Percentiles rank a stretch among this genome's conserved stretches.
Conservation (phyloP, 2,888 invertebrate species). For the Nemoura dubitans region DNA sequence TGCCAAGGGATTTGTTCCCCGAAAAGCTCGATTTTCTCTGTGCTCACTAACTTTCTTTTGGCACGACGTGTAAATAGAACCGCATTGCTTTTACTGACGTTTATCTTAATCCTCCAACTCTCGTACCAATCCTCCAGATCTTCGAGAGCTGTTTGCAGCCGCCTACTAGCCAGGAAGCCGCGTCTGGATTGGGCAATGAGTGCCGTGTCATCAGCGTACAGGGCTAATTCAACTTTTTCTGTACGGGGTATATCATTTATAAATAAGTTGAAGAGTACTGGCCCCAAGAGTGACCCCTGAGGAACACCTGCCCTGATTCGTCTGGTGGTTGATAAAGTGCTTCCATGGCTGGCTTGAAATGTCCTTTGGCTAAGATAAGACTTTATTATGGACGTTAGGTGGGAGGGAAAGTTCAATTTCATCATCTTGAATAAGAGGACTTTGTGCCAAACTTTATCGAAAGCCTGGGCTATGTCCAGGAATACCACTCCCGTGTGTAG, state of each 20-base stretch:
- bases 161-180: neutral
- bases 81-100: neutral
- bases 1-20: neutral
- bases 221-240: neutral
- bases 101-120: slow-evolving; percentile 37
- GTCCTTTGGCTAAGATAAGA: neutral
- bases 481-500: slow-evolving; percentile 27
- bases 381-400: neutral
- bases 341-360: neutral
- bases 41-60: too few species aligned
- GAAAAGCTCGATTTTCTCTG: neutral
- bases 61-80: neutral
- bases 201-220: slow-evolving; percentile 32
- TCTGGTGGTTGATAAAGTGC: neutral
- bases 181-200: neutral
- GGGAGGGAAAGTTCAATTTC: slow-evolving; percentile 35
- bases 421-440: slow-evolving; percentile 35
- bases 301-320: slow-evolving; percentile 31
- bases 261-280: slow-evolving; percentile 24
- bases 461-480: slow-evolving; percentile 38
- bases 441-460: slow-evolving; percentile 36
- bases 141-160: slow-evolving; percentile 22
- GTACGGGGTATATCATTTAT: slow-evolving; percentile 34
- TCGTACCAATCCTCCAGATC: neutral
- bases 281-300: slow-evolving; percentile 38